These are phyloP conservation scores for Aphis craccivora DNA, from an alignment of 1,140 invertebrate genomes.

Conservation along the genomic window DNA sequence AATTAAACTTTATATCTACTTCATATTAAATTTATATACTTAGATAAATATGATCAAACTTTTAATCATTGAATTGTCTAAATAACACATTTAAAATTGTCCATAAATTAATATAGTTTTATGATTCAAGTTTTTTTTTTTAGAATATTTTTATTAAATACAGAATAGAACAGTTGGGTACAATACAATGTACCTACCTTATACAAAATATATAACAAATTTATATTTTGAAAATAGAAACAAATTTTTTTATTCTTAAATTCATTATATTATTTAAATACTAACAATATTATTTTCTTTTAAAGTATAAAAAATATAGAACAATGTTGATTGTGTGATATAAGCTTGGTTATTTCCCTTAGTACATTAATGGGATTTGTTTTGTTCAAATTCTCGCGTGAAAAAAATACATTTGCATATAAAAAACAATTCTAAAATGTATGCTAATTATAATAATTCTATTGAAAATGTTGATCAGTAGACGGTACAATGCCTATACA, in stretches of 20 bases:
- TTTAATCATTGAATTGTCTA: not conserved
- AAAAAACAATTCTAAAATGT: not conserved
- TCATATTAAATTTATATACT: not conserved
- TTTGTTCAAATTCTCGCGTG: not conserved
- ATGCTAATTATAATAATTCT: conserved; percentile 6
- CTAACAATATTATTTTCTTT: not conserved
- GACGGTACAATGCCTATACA: not conserved
- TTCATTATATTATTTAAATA: not conserved
- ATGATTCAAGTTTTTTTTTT: not conserved
- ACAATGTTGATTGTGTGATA: not conserved
- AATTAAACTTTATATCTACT: not conserved
- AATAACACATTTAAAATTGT: not conserved
- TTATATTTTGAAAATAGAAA: not conserved
- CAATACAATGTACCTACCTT: not conserved
- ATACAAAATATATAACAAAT: not conserved
- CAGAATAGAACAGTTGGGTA: not conserved
- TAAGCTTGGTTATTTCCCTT: not conserved
- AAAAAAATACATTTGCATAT: not conserved
- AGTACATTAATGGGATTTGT: not conserved
- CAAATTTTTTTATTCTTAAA: too few relatives aligned
- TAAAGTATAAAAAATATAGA: not conserved
- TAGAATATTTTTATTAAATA: not conserved
- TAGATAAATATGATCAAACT: not conserved
- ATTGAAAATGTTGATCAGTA: not conserved
- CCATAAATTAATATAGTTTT: not conserved